Conservation (phyloP, 2,797 vertebrate genomes). For the Eutrigla gurnardus region DNA sequence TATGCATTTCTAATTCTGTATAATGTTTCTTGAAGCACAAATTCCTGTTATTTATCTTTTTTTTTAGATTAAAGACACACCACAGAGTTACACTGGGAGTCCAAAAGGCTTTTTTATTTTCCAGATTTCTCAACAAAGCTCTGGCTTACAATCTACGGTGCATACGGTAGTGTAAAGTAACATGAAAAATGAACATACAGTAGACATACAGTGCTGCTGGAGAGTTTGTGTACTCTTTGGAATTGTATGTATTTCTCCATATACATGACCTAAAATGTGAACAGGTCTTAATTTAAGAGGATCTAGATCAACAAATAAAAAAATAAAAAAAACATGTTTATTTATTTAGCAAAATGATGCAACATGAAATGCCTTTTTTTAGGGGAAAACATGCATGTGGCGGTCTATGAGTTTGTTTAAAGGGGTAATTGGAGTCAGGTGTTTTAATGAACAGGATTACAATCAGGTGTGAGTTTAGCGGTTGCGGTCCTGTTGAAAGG, state of each 20-base stretch:
- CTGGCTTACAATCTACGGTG: too few species aligned
- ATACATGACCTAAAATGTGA: neutral
- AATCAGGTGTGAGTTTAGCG: neutral
- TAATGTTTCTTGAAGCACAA: constrained; percentile 73
- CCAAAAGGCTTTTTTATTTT: constrained; percentile 7
- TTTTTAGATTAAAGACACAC: constrained; percentile 80
- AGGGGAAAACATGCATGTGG: neutral
- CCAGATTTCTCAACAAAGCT: neutral
- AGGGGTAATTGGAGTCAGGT: neutral
- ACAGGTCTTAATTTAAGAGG: neutral
- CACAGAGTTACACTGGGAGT: constrained; percentile 22
- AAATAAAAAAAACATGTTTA: neutral
- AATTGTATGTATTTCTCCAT: neutral
- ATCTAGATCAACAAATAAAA: neutral
- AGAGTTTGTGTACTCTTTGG: neutral
- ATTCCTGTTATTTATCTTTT: constrained; percentile 70
- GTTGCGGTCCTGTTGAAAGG: neutral
- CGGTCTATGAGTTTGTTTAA: neutral
- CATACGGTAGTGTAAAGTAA: neutral
- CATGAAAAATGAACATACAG: neutral
- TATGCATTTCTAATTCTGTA: constrained; percentile 67
- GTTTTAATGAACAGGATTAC: neutral
- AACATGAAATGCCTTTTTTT: neutral
- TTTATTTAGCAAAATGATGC: neutral
- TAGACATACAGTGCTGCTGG: neutral